phyloP scores from a whole-genome alignment of 2,797 vertebrate species.

The Acridotheres tristis region DNA sequence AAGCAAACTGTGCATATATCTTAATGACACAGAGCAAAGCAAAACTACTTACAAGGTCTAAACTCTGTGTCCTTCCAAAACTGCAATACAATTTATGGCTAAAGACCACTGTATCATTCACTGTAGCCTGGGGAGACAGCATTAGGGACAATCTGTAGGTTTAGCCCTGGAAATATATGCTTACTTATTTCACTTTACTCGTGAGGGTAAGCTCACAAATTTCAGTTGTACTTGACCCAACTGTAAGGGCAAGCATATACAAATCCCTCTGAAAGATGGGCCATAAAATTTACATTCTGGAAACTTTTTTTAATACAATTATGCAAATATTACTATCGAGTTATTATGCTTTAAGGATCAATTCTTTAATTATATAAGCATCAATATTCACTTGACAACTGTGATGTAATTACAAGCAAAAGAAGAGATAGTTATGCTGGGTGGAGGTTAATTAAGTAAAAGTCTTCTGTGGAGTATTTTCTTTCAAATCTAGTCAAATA shows the following conservation, averaged over 20 bases:
- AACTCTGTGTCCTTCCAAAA: slow-evolving; percentile 4
- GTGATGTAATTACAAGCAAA: slow-evolving; percentile 6
- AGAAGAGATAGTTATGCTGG: not conserved
- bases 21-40: slow-evolving; percentile 10
- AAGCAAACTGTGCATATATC: slow-evolving; percentile 47
- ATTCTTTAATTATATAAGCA: not conserved
- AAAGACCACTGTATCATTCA: not conserved
- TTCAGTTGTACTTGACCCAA: slow-evolving; percentile 19
- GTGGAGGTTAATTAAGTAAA: not conserved
- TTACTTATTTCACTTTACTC: not conserved
- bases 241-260: not conserved
- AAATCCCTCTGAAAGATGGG: not conserved
- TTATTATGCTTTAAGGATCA: slow-evolving; percentile 35
- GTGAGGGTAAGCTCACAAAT: not conserved
- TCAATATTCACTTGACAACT: not conserved
- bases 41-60: not conserved
- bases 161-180: not conserved
- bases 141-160: not conserved
- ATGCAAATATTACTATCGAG: not conserved
- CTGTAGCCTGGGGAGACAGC: not conserved
- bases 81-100: not conserved
- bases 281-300: slow-evolving; percentile 45
- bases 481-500: not conserved
- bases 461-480: not conserved
- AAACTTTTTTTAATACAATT: slow-evolving; percentile 7